A percentile compares a stretch with the other conserved stretches of the same genome.
phyloP scores from a whole-genome alignment of 2,888 invertebrate genomes.

The Hetaerina titia region DNA sequence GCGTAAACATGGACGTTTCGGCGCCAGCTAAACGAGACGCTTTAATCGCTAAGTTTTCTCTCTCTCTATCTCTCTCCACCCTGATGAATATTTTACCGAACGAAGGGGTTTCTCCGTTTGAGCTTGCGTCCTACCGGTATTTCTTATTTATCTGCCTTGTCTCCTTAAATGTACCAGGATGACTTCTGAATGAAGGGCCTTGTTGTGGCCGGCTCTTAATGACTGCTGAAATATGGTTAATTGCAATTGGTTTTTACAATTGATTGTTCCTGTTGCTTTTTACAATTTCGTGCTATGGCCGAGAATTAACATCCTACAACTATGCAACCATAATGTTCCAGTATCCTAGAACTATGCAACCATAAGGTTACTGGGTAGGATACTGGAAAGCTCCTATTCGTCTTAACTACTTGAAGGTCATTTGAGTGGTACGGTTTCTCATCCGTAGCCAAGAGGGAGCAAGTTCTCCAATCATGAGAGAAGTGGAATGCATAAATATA shows the following conservation, averaged over 20 bases:
- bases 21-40: neutral
- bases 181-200: neutral
- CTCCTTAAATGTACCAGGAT: neutral
- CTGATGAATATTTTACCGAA: neutral
- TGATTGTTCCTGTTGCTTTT: neutral
- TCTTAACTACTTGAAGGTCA: too few relatives aligned
- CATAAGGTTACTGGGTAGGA: too few relatives aligned
- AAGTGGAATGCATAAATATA: too few relatives aligned
- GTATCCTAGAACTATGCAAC: too few relatives aligned
- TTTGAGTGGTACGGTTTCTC: too few relatives aligned
- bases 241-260: neutral
- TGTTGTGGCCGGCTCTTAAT: neutral
- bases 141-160: neutral
- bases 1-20: neutral
- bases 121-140: neutral
- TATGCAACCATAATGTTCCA: too few relatives aligned
- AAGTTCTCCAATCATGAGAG: too few relatives aligned
- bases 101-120: neutral
- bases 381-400: too few relatives aligned
- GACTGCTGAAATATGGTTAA: neutral
- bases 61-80: neutral
- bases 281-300: neutral
- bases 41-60: conserved; percentile 9
- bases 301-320: too few relatives aligned
- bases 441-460: too few relatives aligned